Evolutionary conservation across 1,140 invertebrate species (phyloP), one percentile per base, ranked within the genome.

Genomic region (Saccostrea glomerata): DNA sequence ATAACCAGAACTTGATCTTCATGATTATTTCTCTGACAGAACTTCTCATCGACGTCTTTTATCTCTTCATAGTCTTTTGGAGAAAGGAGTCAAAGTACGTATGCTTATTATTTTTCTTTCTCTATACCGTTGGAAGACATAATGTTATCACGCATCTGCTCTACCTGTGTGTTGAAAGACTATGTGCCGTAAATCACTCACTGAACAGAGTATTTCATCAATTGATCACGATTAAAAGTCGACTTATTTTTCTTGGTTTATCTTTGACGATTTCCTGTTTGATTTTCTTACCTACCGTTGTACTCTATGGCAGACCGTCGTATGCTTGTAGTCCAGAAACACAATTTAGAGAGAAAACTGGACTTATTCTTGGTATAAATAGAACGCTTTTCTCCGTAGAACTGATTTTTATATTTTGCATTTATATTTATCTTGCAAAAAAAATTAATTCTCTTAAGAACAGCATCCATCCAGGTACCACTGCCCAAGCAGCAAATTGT

Each of bases 1-100:
- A 77, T 30, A 77, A 17, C 70, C 70, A 77, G 70, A 77, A 77
- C 70, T 30, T 77, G 25, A 77, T 77, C 9, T 77, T 36, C 30
- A 77, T 77, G 25, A 77, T 36, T 3, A 30, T 77, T 15, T 30
- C 70, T 30, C 15, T 77, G 25, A 77, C 70, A 5, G 70, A 77
- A 13, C 70, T 77, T 36, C 25, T 77, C 23, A 30, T 77, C 15
- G 70, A 77, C 25, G 25, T 77, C 7, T 77, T 77, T 17, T 77
- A 77, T 36, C 25, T 77, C 23, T 36, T 77, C 9, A 30, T 77
- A 12, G 70, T 77, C 13, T 77, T 77, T 25, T 77, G 70, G 70
- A 77, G 15, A 36, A 25, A 77, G 25, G 11, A 17, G 7, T 7
- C 15, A 1, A 15, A 6, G 12, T 77, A 77, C 12, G 70, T 30